These are phyloP conservation scores for Chymomyza caudatula DNA, from an alignment of 2,888 invertebrate species.

Conservation along the genomic window DNA sequence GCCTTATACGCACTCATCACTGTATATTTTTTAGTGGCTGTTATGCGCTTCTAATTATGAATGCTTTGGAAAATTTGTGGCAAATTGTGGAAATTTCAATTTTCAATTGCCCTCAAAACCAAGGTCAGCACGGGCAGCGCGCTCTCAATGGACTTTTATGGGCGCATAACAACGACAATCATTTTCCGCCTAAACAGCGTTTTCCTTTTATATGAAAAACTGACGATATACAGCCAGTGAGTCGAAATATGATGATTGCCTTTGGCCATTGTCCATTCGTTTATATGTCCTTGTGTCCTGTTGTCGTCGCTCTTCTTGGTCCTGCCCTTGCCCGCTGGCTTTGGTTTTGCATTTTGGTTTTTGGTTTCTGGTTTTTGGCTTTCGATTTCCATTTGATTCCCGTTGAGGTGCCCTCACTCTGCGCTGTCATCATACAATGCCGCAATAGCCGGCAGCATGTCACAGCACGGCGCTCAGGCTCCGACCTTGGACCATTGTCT, in stretches of 20 bases:
- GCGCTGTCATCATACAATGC: neutral
- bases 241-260: conserved; percentile 1
- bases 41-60: neutral
- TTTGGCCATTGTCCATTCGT: conserved; percentile 15
- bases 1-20: neutral
- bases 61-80: neutral
- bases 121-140: neutral
- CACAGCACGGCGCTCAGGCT: neutral
- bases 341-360: conserved; percentile 4
- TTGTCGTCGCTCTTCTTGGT: neutral
- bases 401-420: neutral
- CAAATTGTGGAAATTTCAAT: neutral
- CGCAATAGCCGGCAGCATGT: neutral
- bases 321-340: neutral
- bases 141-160: conserved; percentile 16
- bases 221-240: neutral
- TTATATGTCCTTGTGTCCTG: neutral
- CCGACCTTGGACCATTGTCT: conserved; percentile 2
- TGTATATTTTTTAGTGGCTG: neutral
- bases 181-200: conserved; percentile 5
- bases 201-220: neutral
- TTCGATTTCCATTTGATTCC: neutral
- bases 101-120: neutral
- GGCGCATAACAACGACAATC: conserved; percentile 2
- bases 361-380: neutral